A percentile compares a stretch with the other conserved stretches of the same genome.
Conservation (phyloP, 2,113 vertebrate genomes). For the Rutilus rutilus region DNA sequence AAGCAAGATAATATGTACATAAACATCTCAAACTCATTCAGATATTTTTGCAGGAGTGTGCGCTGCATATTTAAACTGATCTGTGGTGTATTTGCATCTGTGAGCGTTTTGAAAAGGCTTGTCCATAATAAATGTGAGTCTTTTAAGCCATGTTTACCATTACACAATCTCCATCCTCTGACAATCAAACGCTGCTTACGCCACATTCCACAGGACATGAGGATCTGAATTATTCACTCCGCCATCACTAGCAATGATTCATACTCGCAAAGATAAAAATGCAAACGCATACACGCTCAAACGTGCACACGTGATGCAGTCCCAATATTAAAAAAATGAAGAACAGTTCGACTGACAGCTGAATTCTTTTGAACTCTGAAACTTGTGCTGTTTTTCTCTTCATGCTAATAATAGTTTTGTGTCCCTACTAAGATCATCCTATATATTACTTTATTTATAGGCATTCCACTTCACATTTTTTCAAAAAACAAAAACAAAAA, state of each 20-base stretch:
- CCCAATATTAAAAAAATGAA: neutral
- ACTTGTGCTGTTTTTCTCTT: neutral
- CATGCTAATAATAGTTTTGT: constrained; percentile 9
- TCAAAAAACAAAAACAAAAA: neutral
- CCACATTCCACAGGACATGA: constrained; percentile 78
- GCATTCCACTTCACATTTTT: neutral
- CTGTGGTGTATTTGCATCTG: constrained; percentile 71
- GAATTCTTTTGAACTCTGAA: neutral
- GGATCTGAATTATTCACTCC: constrained; percentile 84
- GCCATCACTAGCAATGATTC: constrained; percentile 70
- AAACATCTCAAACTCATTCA: constrained; percentile 65
- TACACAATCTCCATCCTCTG: constrained; percentile 72
- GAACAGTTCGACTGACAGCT: neutral
- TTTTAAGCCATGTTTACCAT: constrained; percentile 78
- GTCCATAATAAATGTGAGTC: constrained; percentile 79
- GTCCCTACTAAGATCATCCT: constrained; percentile 25
- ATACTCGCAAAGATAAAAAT: constrained; percentile 64
- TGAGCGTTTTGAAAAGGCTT: constrained; percentile 73
- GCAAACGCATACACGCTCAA: constrained; percentile 7
- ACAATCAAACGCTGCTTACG: constrained; percentile 73
- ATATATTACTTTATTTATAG: neutral
- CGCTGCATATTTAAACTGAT: constrained; percentile 63
- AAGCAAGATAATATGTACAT: constrained; percentile 61
- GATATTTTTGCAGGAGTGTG: constrained; percentile 59
- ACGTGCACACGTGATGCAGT: constrained; percentile 33